Evolutionary conservation across 1,140 invertebrate genomes (phyloP).

Genomic region (Aporrectodea caliginosa): DNA sequence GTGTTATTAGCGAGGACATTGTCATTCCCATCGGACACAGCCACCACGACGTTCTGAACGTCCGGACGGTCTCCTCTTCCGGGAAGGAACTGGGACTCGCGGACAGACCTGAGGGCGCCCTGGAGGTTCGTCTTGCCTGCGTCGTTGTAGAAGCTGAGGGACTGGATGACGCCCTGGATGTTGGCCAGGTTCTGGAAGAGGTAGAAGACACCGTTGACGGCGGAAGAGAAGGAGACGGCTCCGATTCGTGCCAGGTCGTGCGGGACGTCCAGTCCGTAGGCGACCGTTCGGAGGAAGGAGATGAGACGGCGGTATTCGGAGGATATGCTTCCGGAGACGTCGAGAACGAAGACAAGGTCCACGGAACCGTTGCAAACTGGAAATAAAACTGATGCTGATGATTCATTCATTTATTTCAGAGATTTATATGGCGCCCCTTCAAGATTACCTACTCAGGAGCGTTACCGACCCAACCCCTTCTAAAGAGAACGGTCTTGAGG

Average conservation of each 20-base stretch:
- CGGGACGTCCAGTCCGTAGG: conserved; percentile 11
- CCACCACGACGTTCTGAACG: conserved; percentile 43
- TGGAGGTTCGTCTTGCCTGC: conserved; percentile 34
- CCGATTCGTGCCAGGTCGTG: background rate
- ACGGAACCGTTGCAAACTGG: conserved; percentile 13
- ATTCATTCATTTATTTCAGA: too few species aligned
- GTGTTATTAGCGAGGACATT: background rate
- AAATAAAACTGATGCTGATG: too few species aligned
- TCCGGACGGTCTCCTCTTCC: background rate
- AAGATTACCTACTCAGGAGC: too few species aligned
- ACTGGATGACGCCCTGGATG: conserved; percentile 29
- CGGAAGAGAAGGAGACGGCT: background rate
- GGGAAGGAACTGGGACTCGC: background rate
- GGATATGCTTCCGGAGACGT: conserved; percentile 27
- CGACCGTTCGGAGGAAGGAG: background rate
- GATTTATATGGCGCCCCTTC: too few species aligned
- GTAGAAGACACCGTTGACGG: conserved; percentile 38
- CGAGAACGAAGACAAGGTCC: conserved; percentile 27
- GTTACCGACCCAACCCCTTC: too few species aligned
- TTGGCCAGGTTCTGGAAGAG: conserved; percentile 43
- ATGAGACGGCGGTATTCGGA: background rate
- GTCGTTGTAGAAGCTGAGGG: conserved; percentile 40
- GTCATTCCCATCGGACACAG: conserved; percentile 44
- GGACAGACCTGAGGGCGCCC: background rate
- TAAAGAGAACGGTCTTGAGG: too few species aligned